Conservation (phyloP, 2,888 invertebrate genomes). For the Drosophila picticornis region DNA sequence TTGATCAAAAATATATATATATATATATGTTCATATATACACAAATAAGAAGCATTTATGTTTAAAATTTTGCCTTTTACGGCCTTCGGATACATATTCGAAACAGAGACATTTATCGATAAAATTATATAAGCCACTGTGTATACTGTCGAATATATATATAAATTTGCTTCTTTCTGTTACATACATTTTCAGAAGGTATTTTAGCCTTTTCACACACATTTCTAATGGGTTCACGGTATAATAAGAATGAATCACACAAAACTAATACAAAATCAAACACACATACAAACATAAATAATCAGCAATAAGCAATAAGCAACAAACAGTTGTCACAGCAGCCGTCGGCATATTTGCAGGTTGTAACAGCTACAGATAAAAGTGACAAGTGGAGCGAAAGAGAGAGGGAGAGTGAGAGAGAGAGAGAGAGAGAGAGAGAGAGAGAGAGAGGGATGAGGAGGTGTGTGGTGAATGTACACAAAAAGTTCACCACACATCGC, state of each 20-base stretch:
- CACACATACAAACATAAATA: constrained; percentile 56
- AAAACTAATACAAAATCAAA: constrained; percentile 63
- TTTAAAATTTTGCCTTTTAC: neutral
- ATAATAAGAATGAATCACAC: constrained; percentile 69
- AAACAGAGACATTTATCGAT: neutral
- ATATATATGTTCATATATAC: neutral
- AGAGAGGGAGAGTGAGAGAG: neutral
- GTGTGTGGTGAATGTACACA: neutral
- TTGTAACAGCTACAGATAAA: constrained; percentile 58
- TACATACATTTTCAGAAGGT: neutral
- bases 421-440: constrained; percentile 15
- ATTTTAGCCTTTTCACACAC: neutral
- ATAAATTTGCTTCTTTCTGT: neutral
- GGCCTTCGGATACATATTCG: neutral
- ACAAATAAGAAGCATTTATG: neutral
- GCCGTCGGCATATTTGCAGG: constrained; percentile 56
- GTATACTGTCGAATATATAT: neutral
- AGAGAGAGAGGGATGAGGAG: neutral
- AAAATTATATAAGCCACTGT: neutral
- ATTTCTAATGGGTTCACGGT: neutral
- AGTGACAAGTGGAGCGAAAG: constrained; percentile 28
- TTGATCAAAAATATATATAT: neutral
- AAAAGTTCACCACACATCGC: constrained; percentile 34
- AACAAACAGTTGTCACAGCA: constrained; percentile 50
- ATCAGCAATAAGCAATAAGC: constrained; percentile 73